Base-by-base conservation (phyloP, 2,888 invertebrate species). In the Tetramorium bicarinatum region DNA sequence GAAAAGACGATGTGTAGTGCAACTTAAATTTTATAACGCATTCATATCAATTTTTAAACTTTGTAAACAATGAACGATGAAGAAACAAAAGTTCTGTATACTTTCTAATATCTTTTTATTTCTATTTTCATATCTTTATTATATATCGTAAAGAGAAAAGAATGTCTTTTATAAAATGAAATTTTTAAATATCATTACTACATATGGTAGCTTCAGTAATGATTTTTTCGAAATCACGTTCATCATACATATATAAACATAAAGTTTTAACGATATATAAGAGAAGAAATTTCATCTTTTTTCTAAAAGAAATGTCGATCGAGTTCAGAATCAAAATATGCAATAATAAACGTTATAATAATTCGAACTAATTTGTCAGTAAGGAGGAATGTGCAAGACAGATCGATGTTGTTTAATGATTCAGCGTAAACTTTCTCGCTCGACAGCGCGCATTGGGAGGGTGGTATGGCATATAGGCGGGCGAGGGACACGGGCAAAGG, bases 361-460 rank as follows among this genome's bases (percentile, higher is more conserved):
- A 47, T 71, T 34, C 47, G 21, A n/a, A 13, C 54, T 77, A 77
- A 71, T 59, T 52, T n/a, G 38, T 25, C 25, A 47, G 34, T 38
- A n/a, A n/a, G 7, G 4, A 13, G 21, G 47, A 29, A 59, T 34
- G 18, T n/a, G 34, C 71, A 59, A 56, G 79, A 56, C 54, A 69
- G 77, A 71, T 79, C 79, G 71, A 59, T 71, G 21, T 47, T 18
- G 56, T 44, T 79, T 71, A 79, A 79, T 59, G 79, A 79, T 79
- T 79, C 79, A 59, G 59, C 59, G 13, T 71, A 59, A 79, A 79
- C 34, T 79, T 79, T 79, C 79, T 79, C 69, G 34, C 44, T 56
- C 44, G 49, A 52, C 38, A 76, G 79, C 29, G 54, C 21, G 75
- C 62, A 44, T 29, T 38, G 75, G n/a, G 38, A 76, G 11, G 18